These are phyloP conservation scores for Zaprionus davidi DNA, from an alignment of 1,140 invertebrate genomes.

Conservation along the genomic window DNA sequence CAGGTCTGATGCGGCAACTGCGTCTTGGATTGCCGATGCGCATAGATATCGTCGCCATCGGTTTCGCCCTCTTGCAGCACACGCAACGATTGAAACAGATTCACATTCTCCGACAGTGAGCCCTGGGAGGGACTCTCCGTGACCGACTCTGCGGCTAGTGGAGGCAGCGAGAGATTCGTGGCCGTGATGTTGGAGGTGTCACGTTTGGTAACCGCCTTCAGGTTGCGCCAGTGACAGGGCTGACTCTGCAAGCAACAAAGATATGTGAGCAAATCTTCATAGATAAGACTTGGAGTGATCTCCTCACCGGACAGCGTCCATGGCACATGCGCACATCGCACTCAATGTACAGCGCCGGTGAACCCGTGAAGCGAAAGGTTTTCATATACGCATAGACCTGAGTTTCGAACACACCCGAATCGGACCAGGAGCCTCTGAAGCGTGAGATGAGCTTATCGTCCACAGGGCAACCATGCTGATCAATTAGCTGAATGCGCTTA, in stretches of 20 bases:
- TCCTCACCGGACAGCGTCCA: constrained; percentile 92
- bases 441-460: constrained; percentile 96
- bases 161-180: constrained; percentile 57
- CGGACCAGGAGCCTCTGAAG: constrained; percentile 96
- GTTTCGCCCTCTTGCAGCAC: constrained; percentile 94
- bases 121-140: constrained; percentile 55
- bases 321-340: constrained; percentile 98
- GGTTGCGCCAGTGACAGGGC: constrained; percentile 96
- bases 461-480: constrained; percentile 96
- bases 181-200: constrained; percentile 84
- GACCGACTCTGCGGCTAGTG: constrained; percentile 51
- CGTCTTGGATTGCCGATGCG: constrained; percentile 72
- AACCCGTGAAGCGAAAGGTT: constrained; percentile 96
- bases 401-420: constrained; percentile 94
- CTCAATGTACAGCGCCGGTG: constrained; percentile 96
- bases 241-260: constrained; percentile 89
- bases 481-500: constrained; percentile 95
- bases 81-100: constrained; percentile 93
- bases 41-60: constrained; percentile 86
- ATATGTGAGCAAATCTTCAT: background rate
- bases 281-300: background rate
- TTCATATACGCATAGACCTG: constrained; percentile 98
- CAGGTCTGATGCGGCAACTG: constrained; percentile 88
- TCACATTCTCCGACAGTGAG: constrained; percentile 92
- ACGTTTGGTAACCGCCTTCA: constrained; percentile 90